These are phyloP conservation scores for Gorsachius goisagi DNA, from an alignment of 2,113 vertebrate genomes.

Conservation along the genomic window DNA sequence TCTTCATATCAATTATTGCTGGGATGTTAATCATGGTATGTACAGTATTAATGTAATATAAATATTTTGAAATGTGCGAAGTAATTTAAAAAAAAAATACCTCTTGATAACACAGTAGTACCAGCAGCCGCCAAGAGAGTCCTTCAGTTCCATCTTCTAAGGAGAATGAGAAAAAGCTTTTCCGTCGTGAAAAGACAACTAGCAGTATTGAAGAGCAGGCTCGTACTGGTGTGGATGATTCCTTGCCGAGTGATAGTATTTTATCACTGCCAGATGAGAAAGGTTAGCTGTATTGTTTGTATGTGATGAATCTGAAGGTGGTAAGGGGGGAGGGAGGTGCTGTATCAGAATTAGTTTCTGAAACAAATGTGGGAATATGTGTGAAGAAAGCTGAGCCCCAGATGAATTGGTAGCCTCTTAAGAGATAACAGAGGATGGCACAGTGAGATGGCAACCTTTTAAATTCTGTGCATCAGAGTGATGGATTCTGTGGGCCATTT, in stretches of 20 bases:
- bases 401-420: neutral
- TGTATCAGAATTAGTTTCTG: neutral
- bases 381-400: neutral
- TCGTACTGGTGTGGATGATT: constrained; percentile 80
- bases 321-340: neutral
- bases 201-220: constrained; percentile 84
- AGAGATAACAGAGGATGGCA: neutral
- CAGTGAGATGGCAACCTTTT: neutral
- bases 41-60: neutral
- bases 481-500: neutral
- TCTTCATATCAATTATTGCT: neutral
- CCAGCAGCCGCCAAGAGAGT: constrained; percentile 76
- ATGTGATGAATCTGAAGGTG: neutral
- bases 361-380: neutral
- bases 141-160: constrained; percentile 72
- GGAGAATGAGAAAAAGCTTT: constrained; percentile 66
- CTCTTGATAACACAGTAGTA: constrained; percentile 69
- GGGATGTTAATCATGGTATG: neutral
- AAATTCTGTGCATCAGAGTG: neutral
- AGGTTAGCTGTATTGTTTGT: constrained; percentile 70
- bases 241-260: constrained; percentile 81
- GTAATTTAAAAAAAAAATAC: neutral
- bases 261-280: constrained; percentile 84
- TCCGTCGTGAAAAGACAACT: constrained; percentile 57
- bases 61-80: neutral